These are phyloP conservation scores for Anguilla japonica DNA, from an alignment of 2,113 vertebrate species.

Conservation along the genomic window DNA sequence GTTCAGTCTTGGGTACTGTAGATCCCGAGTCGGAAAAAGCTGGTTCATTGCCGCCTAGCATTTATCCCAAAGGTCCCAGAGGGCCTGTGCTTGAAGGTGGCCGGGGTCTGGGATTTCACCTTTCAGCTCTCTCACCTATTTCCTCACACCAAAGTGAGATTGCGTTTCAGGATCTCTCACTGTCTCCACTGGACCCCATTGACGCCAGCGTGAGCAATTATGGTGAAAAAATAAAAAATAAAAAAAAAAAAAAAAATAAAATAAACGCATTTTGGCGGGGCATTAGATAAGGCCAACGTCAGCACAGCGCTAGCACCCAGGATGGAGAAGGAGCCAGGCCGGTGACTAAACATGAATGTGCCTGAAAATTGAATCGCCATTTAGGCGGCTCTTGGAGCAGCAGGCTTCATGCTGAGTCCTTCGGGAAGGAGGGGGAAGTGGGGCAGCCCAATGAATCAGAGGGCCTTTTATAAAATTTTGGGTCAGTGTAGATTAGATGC, in stretches of 20 bases:
- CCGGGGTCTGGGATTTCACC: too few species aligned
- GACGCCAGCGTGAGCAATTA: neutral
- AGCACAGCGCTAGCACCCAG: neutral
- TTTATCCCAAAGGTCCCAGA: too few species aligned
- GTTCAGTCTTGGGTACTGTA: too few species aligned
- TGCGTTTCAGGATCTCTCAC: neutral
- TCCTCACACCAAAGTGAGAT: neutral
- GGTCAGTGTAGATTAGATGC: neutral
- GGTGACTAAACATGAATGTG: neutral
- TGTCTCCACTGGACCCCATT: neutral
- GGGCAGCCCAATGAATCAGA: neutral
- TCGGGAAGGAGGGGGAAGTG: neutral
- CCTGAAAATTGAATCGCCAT: neutral
- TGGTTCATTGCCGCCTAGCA: too few species aligned
- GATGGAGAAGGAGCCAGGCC: neutral
- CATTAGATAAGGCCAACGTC: neutral
- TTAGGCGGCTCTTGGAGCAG: neutral
- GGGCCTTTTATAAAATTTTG: neutral
- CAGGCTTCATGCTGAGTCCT: neutral
- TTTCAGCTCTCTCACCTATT: too few species aligned
- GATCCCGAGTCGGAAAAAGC: too few species aligned
- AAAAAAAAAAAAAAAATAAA: neutral
- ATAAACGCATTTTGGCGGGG: neutral
- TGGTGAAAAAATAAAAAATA: neutral
- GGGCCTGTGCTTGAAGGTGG: too few species aligned